Evolutionary conservation across 2,888 invertebrate species (phyloP).

Genomic region (Nysson spinosus): DNA sequence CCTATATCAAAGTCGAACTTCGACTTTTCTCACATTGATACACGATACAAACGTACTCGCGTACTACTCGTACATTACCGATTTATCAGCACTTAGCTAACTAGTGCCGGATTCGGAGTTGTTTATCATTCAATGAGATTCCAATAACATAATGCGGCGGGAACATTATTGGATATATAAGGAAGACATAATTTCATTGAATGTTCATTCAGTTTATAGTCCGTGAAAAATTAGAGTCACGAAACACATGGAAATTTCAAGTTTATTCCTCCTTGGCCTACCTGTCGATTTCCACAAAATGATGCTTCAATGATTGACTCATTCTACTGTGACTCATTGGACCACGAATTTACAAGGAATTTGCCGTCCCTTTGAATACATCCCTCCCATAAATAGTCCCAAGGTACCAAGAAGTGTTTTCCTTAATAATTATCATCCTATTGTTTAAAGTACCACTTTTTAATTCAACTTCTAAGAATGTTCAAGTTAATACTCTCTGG

Average conservation of each 20-base stretch:
- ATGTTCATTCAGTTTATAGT: no score
- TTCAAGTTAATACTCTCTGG: no score
- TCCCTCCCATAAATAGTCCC: no score
- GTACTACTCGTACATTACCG: neutral
- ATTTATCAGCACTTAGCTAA: neutral
- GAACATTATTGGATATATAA: no score
- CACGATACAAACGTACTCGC: neutral
- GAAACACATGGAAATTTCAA: neutral
- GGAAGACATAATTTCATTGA: neutral
- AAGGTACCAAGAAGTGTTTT: no score
- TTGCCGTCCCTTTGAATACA: neutral
- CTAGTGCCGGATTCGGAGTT: neutral
- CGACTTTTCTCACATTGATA: conserved; percentile 28
- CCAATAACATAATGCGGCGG: neutral
- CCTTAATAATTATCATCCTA: no score
- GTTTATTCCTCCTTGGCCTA: neutral
- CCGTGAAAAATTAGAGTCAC: no score
- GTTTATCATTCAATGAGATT: neutral
- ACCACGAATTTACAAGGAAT: neutral
- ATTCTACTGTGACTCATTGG: conserved; percentile 16
- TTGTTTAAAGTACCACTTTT: no score
- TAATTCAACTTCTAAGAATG: no score
- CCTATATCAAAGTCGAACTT: conserved; percentile 42
- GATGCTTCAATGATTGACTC: conserved; percentile 22
- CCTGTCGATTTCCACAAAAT: neutral